These are phyloP conservation scores for Xestia c-nigrum DNA, from an alignment of 2,888 invertebrate species.

Conservation along the genomic window DNA sequence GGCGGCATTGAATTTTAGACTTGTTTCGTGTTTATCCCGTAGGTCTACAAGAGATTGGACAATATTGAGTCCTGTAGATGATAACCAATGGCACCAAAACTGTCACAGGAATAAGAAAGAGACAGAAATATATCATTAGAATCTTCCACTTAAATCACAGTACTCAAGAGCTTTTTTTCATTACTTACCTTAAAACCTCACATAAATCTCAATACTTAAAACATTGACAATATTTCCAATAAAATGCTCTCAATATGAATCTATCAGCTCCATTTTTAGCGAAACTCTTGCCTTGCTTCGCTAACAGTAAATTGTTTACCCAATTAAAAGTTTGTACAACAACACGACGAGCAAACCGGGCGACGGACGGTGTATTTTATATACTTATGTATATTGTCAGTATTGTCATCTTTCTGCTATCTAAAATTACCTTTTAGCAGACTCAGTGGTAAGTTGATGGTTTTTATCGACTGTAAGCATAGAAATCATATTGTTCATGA, in stretches of 20 bases:
- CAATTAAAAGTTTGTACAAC: slow-evolving; percentile 84
- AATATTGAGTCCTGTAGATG: too few relatives aligned
- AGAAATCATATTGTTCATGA: background rate
- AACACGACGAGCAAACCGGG: slow-evolving; percentile 70
- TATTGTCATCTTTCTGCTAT: slow-evolving; percentile 22
- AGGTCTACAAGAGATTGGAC: background rate
- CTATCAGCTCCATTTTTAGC: slow-evolving; percentile 70
- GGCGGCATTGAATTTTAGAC: background rate
- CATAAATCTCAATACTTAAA: slow-evolving; percentile 4
- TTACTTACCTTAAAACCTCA: background rate
- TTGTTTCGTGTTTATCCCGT: background rate
- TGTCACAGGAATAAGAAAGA: background rate
- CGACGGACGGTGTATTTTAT: slow-evolving; percentile 38
- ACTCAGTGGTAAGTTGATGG: slow-evolving; percentile 17
- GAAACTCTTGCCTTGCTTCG: slow-evolving; percentile 73
- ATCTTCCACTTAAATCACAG: background rate
- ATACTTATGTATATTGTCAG: background rate
- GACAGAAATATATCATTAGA: background rate
- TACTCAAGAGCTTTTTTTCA: background rate
- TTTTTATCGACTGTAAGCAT: background rate
- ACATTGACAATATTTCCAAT: slow-evolving; percentile 30
- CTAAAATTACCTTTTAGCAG: slow-evolving; percentile 27
- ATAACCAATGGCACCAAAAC: background rate
- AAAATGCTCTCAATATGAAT: slow-evolving; percentile 66
- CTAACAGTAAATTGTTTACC: slow-evolving; percentile 83